phyloP scores from a whole-genome alignment of 2,113 vertebrate genomes.

The Sphaerodactylus townsendi region DNA sequence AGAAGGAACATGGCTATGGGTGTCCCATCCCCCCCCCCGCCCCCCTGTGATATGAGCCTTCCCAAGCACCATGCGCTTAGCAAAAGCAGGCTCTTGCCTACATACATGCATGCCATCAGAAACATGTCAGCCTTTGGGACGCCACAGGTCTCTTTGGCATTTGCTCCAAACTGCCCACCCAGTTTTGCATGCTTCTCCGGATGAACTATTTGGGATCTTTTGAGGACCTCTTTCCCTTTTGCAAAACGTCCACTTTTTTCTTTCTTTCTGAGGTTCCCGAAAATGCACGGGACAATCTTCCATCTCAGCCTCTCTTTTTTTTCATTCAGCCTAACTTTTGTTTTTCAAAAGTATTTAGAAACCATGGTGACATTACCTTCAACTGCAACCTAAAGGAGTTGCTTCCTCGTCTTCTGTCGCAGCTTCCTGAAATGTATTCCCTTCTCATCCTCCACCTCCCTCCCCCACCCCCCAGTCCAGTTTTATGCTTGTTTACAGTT shows the following conservation, averaged over 20 bases:
- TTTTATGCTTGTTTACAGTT: neutral
- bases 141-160: neutral
- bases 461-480: neutral
- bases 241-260: neutral
- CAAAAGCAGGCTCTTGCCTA: neutral
- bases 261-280: neutral
- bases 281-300: neutral
- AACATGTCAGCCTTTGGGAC: neutral
- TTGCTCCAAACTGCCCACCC: neutral
- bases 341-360: neutral
- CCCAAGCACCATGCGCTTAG: neutral
- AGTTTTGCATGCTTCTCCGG: neutral
- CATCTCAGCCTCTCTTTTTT: neutral
- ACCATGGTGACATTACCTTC: neutral
- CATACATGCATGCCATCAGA: neutral
- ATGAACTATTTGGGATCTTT: neutral
- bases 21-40: neutral
- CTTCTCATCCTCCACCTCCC: constrained; percentile 54
- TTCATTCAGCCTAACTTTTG: neutral
- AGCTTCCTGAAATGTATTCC: constrained; percentile 64
- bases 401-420: constrained; percentile 58
- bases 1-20: neutral
- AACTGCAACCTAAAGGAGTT: neutral
- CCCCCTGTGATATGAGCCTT: neutral
- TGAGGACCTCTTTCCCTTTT: neutral